Conservation (phyloP, 2,888 invertebrate genomes). For the Abrostola triplasia region DNA sequence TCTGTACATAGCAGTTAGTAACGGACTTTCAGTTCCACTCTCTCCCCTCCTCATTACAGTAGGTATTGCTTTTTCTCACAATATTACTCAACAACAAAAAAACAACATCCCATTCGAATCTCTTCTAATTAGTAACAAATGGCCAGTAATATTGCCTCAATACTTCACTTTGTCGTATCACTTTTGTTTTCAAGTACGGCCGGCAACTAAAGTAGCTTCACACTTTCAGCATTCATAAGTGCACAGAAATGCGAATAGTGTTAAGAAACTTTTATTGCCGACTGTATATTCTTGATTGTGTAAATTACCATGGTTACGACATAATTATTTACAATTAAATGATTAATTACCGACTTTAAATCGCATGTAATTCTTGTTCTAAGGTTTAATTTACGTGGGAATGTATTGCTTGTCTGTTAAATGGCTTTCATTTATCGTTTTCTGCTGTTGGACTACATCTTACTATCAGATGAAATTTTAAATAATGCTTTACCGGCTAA, state of each 20-base stretch:
- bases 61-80: too few relatives aligned
- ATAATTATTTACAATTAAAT: constrained; percentile 61
- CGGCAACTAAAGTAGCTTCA: neutral
- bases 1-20: too few relatives aligned
- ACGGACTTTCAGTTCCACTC: too few relatives aligned
- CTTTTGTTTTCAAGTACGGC: constrained; percentile 29
- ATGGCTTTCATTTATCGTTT: constrained; percentile 28
- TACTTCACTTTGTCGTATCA: constrained; percentile 36
- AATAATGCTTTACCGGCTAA: too few relatives aligned
- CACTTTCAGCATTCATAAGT: too few relatives aligned
- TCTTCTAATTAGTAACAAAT: constrained; percentile 23
- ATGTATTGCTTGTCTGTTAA: constrained; percentile 42
- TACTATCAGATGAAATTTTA: constrained; percentile 22
- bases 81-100: too few relatives aligned
- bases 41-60: too few relatives aligned
- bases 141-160: constrained; percentile 26
- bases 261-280: too few relatives aligned
- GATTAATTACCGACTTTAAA: constrained; percentile 58
- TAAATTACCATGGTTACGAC: constrained; percentile 56
- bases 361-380: constrained; percentile 42
- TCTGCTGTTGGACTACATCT: constrained; percentile 24
- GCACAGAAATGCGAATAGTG: too few relatives aligned
- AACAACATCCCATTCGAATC: too few relatives aligned
- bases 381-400: constrained; percentile 47
- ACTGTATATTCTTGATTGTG: constrained; percentile 39